Percentiles rank a stretch among this genome's conserved stretches.
Evolutionary conservation across 2,113 vertebrate species (phyloP).

Genomic region (Arothron firmamentum): DNA sequence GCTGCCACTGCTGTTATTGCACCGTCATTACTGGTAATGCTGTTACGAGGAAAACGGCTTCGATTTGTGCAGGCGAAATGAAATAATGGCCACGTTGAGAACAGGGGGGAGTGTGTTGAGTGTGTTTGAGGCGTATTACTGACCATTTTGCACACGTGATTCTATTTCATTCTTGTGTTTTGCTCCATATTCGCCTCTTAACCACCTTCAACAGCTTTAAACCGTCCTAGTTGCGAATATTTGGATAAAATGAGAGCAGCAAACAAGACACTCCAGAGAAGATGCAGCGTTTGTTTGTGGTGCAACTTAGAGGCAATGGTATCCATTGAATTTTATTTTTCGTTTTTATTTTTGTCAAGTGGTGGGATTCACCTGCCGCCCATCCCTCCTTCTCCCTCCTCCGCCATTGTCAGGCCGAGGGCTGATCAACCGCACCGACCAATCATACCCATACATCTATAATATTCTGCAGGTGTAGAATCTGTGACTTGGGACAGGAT

Average conservation of each 20-base stretch:
- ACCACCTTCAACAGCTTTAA: slow-evolving; percentile 2
- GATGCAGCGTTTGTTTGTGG: slow-evolving; percentile 38
- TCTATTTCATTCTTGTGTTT: neutral
- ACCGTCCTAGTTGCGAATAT: slow-evolving; percentile 5
- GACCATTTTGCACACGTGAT: slow-evolving; percentile 24
- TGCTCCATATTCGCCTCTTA: slow-evolving; percentile 4
- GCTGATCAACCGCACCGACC: slow-evolving; percentile 19
- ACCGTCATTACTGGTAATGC: slow-evolving; percentile 39
- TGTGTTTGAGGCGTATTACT: slow-evolving; percentile 13
- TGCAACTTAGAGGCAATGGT: slow-evolving; percentile 35
- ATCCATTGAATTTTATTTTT: slow-evolving; percentile 24
- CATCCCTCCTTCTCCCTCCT: slow-evolving; percentile 1
- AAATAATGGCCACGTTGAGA: slow-evolving; percentile 30
- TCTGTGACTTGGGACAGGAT: neutral
- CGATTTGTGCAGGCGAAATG: slow-evolving; percentile 12
- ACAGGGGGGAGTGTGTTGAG: slow-evolving; percentile 15
- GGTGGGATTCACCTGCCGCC: slow-evolving; percentile 19
- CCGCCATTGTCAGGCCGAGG: slow-evolving; percentile 24
- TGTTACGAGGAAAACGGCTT: slow-evolving; percentile 19
- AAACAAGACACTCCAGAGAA: slow-evolving; percentile 21
- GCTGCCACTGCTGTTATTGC: slow-evolving; percentile 44
- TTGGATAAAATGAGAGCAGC: slow-evolving; percentile 13
- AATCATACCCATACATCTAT: neutral
- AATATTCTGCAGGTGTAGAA: slow-evolving; percentile 1
- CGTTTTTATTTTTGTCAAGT: slow-evolving; percentile 38